Evolutionary conservation across 2,888 invertebrate genomes (phyloP).

Genomic region (Harmothoe impar): DNA sequence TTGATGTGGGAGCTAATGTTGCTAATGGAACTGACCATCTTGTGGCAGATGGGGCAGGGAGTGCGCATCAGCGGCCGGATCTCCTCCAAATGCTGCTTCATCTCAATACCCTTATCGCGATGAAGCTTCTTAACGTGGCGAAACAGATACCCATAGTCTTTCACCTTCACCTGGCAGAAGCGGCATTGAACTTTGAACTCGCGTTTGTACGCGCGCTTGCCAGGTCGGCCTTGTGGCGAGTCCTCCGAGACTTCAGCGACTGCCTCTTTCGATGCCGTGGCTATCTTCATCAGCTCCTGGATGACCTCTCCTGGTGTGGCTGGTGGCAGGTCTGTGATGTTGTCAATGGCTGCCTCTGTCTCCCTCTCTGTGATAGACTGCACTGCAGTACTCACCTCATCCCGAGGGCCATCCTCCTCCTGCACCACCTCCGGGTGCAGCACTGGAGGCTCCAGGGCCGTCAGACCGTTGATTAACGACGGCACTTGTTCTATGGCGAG

Average conservation of each 20-base stretch:
- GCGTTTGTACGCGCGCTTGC: slow-evolving; percentile 58
- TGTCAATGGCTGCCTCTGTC: background rate
- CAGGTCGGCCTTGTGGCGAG: background rate
- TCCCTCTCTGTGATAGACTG: slow-evolving; percentile 3
- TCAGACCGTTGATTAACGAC: background rate
- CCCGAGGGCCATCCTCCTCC: background rate
- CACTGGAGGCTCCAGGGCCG: background rate
- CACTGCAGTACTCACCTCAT: background rate
- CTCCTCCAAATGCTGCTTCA: slow-evolving; percentile 66
- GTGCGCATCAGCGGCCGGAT: slow-evolving; percentile 67
- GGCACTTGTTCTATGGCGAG: background rate
- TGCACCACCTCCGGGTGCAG: no score
- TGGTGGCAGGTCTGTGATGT: background rate
- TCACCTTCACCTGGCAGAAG: slow-evolving; percentile 64
- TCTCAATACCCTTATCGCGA: slow-evolving; percentile 43
- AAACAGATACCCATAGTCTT: slow-evolving; percentile 66
- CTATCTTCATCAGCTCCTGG: slow-evolving; percentile 50
- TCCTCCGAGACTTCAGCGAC: background rate
- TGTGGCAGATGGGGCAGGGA: slow-evolving; percentile 67
- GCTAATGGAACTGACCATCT: slow-evolving; percentile 59
- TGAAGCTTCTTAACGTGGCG: slow-evolving; percentile 66
- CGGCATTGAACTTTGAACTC: slow-evolving; percentile 64
- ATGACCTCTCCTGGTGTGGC: background rate
- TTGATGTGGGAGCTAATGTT: slow-evolving; percentile 66
- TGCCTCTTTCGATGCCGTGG: background rate